These are phyloP conservation scores for Pteronotus mesoamericanus DNA, from an alignment of 2,797 vertebrate genomes.

Conservation along the genomic window DNA sequence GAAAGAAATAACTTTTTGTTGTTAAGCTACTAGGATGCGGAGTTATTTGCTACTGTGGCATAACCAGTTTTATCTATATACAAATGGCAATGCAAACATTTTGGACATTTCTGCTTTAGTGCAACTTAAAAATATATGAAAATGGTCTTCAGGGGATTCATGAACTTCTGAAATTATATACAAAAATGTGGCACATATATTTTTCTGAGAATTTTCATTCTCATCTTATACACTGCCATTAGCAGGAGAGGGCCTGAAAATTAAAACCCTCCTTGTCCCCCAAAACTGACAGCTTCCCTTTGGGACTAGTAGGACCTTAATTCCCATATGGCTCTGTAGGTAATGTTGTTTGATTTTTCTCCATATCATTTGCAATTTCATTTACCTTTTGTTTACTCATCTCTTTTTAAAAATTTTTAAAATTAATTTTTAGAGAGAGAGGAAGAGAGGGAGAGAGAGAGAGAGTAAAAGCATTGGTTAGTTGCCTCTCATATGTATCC, in stretches of 20 bases:
- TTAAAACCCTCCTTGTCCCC: not conserved
- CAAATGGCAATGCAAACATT: not conserved
- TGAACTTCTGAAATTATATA: conserved; percentile 27
- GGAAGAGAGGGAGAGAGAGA: too few relatives aligned
- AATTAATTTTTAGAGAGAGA: not conserved
- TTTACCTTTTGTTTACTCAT: not conserved
- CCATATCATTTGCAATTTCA: not conserved
- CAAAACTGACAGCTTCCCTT: not conserved
- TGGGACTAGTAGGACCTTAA: not conserved
- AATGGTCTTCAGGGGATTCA: not conserved
- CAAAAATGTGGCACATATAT: not conserved
- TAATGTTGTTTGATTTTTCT: not conserved
- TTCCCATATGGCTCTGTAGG: not conserved
- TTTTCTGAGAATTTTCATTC: conserved; percentile 22
- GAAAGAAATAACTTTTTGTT: conserved; percentile 3
- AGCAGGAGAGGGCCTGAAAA: not conserved
- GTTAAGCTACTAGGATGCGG: not conserved
- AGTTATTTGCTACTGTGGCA: not conserved
- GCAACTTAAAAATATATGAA: conserved; percentile 21
- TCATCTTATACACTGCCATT: not conserved
- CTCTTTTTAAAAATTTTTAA: not conserved
- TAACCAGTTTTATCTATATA: not conserved
- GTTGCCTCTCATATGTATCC: not conserved
- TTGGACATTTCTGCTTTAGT: not conserved
- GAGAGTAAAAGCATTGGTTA: not conserved